Conservation (phyloP, 2,113 vertebrate genomes). For the Channa maculata region DNA sequence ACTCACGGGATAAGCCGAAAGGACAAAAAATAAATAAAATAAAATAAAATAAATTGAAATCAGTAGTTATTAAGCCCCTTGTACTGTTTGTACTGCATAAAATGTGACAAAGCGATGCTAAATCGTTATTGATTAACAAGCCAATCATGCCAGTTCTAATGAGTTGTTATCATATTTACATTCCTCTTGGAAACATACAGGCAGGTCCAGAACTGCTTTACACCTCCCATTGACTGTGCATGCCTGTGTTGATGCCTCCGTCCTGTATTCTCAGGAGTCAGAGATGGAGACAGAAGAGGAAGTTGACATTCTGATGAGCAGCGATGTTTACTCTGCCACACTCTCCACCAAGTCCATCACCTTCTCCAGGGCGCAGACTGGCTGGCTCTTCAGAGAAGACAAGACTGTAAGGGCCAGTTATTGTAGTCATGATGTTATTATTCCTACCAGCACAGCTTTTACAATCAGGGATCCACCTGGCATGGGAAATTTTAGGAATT, state of each 20-base stretch:
- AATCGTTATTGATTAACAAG: too few species aligned
- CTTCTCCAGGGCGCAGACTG: conserved; percentile 94
- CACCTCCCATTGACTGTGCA: neutral
- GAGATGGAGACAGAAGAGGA: conserved; percentile 99
- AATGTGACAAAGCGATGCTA: too few species aligned
- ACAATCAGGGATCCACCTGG: neutral
- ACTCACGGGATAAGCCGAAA: too few species aligned
- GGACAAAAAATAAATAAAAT: too few species aligned
- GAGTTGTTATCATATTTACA: neutral
- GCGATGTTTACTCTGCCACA: conserved; percentile 97
- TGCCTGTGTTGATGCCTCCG: neutral
- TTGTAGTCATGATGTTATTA: neutral
- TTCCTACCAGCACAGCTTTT: neutral
- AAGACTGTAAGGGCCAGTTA: conserved; percentile 89
- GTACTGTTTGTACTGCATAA: too few species aligned
- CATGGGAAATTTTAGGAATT: neutral
- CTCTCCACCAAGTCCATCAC: conserved; percentile 99
- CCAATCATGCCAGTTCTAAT: neutral
- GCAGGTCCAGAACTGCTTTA: neutral
- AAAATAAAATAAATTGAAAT: too few species aligned
- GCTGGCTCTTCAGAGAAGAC: conserved; percentile 98
- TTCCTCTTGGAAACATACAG: neutral
- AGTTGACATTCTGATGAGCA: conserved; percentile 99
- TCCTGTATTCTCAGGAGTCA: conserved; percentile 86
- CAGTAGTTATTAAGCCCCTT: too few species aligned